Base-by-base conservation (phyloP, 2,888 invertebrate species). In the Drosophila sordidapex region DNA sequence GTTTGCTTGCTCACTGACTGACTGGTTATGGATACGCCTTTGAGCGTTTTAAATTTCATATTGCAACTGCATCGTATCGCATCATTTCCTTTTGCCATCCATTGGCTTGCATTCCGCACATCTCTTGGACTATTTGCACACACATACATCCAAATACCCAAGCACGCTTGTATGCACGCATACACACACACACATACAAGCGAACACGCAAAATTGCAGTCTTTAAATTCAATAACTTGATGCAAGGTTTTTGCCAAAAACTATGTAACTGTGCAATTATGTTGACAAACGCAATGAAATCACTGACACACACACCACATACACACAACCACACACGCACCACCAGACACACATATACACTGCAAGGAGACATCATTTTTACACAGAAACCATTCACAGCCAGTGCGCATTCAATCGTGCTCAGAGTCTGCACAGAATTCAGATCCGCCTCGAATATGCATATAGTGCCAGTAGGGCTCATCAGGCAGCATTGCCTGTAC, bases 21-120 rank as follows among this genome's bases (percentile, higher is more conserved):
- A 73, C 84, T 82, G 87, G 87, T 88, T 90, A 87, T 88, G 87
- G 87, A 90, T 87, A 87, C 76, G 89, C 87, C 87, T 87, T 83
- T 82, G 87, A 90, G 89, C 90, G 90, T 88, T 88, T 87, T 82
- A 83, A 90, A 88, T 87, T 87, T 90, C 89, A 90, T 87, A 90
- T 87, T 87, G 90, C 87, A 85, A 85, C 86, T 86, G 86, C 90
- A 68, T 62, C 61, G 66, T 51, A 54, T 51, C 51, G 35, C 49
- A 25, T 61, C 43, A 21, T 72, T 60, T 61, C 27, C 31, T 56
- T 25, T 15, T n/a, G 33, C 43, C 33, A 33, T 27, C 27, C 56
- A 38, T 56, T 56, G 56, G 38, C 56, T 38, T 38, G 31, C 40
- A 27, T 38, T 48, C 56, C 62, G 7, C 33, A 38, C 15, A 10